Percentiles rank a stretch among this genome's conserved stretches.
phyloP scores from a whole-genome alignment of 2,888 invertebrate genomes.

The Epinotia ramella region DNA sequence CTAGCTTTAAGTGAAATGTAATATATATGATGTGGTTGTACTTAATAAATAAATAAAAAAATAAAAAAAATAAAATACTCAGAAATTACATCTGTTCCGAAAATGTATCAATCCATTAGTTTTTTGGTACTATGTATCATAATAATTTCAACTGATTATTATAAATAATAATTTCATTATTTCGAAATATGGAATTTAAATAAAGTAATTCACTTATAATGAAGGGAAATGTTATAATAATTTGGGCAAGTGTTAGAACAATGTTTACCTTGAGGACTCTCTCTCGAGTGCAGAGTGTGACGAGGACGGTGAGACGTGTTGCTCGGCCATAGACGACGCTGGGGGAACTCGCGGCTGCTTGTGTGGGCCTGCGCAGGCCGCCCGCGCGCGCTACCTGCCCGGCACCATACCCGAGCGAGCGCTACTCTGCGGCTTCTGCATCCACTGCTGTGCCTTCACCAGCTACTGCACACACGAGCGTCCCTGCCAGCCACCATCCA shows the following conservation, averaged over 20 bases:
- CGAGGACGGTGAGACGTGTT: constrained; percentile 90
- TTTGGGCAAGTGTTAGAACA: constrained; percentile 14
- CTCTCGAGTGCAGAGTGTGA: constrained; percentile 90
- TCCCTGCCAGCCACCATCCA: constrained; percentile 57
- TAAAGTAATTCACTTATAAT: neutral
- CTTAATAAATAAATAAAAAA: too few relatives aligned
- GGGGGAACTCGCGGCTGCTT: constrained; percentile 87
- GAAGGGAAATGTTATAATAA: neutral
- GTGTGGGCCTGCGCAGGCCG: constrained; percentile 84
- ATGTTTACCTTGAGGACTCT: constrained; percentile 84
- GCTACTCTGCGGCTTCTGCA: constrained; percentile 74
- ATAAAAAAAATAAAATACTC: neutral
- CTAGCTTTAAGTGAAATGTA: too few relatives aligned
- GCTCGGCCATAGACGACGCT: constrained; percentile 97
- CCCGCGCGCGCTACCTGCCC: constrained; percentile 85
- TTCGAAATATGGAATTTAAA: neutral
- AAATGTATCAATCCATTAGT: neutral
- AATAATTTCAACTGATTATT: neutral
- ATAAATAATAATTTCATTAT: neutral
- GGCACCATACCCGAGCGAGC: constrained; percentile 84
- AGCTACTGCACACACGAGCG: constrained; percentile 59
- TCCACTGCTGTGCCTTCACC: constrained; percentile 66
- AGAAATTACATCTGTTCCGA: neutral
- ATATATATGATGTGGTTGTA: too few relatives aligned
- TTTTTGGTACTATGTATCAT: neutral